Evolutionary conservation across 2,113 vertebrate species (phyloP), one percentile per base, ranked within the genome.

Genomic region (Chionomys nivalis): DNA sequence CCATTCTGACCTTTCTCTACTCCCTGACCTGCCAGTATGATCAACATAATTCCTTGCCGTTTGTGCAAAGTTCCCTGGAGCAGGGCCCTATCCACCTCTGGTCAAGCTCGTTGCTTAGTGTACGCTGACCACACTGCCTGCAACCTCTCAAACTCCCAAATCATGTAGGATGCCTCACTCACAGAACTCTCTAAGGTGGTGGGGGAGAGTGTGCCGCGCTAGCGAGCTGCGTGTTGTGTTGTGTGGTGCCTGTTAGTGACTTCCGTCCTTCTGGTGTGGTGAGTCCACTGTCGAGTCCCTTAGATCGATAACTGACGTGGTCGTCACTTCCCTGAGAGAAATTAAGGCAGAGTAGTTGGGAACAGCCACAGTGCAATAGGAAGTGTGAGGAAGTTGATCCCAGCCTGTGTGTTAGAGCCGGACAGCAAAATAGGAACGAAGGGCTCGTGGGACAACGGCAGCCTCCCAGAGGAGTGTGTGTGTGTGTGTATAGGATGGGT

Each of bases 361-460:
- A 90, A 87, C 12, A 42, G 39, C 28, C 33, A 10, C 33, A 9
- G 19, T 72, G 77, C n/a, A 73, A 66, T 65, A 92, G 70, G 2
- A 93, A 85, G 73, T 44, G 17, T 39, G n/a, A 86, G 73, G 87
- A 96, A 77, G 28, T 52, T 89, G 63, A 68, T 79, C 55, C 68
- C 6, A 2, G 52, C 36, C 6, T 89, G 78, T 55, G 23, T 76
- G 55, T 82, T 93, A 49, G 89, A 83, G 76, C 73, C 83, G 42
- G 70, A 68, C 24, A 82, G 77, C 39, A 58, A 82, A 79, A 36
- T 44, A 87, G 19, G 42, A 65, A 82, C 75, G 47, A 82, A 68
- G 89, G 90, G 42, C 11, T 1, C 42, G n/a, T 2, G 23, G 89
- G 89, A 89, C 76, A 96, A 83, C 79, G 68, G 79, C 79, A 58